These are phyloP conservation scores for Spodoptera exigua DNA, from an alignment of 2,888 invertebrate species.

Conservation along the genomic window DNA sequence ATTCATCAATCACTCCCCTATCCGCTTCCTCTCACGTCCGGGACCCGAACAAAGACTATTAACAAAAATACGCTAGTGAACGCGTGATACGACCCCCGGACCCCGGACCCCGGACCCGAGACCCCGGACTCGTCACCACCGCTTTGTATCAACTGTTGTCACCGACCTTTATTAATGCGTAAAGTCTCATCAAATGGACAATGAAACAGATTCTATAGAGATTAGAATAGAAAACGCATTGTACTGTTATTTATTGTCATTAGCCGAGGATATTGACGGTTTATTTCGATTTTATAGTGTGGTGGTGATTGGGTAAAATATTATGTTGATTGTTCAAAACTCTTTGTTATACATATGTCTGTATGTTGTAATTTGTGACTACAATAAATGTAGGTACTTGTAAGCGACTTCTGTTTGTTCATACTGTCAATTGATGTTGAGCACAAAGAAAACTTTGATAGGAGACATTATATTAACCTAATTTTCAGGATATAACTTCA, in stretches of 20 bases:
- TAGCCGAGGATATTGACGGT: slow-evolving; percentile 3
- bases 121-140: slow-evolving; percentile 68
- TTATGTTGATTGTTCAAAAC: no score
- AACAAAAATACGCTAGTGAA: slow-evolving; percentile 80
- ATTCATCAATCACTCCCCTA: slow-evolving; percentile 37
- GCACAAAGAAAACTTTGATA: no score
- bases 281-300: not conserved
- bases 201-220: slow-evolving; percentile 43
- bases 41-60: slow-evolving; percentile 66
- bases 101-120: slow-evolving; percentile 28
- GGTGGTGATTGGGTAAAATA: no score
- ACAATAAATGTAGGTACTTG: no score
- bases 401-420: no score
- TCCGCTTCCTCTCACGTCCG: slow-evolving; percentile 48
- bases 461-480: no score
- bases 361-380: no score
- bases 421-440: no score
- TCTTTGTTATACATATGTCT: no score
- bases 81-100: slow-evolving; percentile 75
- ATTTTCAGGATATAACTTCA: no score
- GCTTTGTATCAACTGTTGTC: slow-evolving; percentile 65
- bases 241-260: slow-evolving; percentile 6
- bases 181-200: slow-evolving; percentile 46
- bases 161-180: slow-evolving; percentile 38
- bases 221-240: slow-evolving; percentile 26